A percentile compares a stretch with the other conserved stretches of the same genome.
phyloP scores from a whole-genome alignment of 2,888 invertebrate species.

The Calliphora vomitoria region DNA sequence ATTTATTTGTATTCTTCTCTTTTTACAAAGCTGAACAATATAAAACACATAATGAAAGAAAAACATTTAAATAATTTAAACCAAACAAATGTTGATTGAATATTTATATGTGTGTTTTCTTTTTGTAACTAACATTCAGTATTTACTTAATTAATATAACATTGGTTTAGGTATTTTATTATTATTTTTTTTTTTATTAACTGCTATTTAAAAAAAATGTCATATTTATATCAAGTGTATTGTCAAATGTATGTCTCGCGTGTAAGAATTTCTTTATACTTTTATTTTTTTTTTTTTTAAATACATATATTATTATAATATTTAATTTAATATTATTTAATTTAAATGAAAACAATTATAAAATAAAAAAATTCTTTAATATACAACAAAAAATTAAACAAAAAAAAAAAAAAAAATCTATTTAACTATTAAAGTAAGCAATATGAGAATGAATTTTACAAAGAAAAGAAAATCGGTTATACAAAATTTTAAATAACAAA shows the following conservation, averaged over 20 bases:
- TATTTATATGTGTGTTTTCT: conserved; percentile 30
- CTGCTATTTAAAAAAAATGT: conserved; percentile 55
- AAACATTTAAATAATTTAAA: conserved; percentile 51
- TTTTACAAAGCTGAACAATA: conserved; percentile 51
- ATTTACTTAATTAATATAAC: conserved; percentile 54
- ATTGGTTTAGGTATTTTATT: conserved; percentile 36
- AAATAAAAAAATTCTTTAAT: conserved; percentile 46
- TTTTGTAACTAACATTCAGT: conserved; percentile 52
- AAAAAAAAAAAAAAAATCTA: conserved; percentile 39
- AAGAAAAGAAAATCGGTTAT: not conserved
- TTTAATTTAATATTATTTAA: conserved; percentile 21
- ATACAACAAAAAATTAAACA: conserved; percentile 48
- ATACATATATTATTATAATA: conserved; percentile 35
- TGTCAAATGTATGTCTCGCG: conserved; percentile 80
- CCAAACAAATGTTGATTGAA: conserved; percentile 48
- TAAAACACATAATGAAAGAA: conserved; percentile 36
- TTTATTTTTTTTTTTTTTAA: conserved; percentile 35
- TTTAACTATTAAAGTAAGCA: conserved; percentile 52
- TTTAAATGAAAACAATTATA: conserved; percentile 41
- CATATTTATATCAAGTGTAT: conserved; percentile 79
- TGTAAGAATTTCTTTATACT: conserved; percentile 41
- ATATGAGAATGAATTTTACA: conserved; percentile 23
- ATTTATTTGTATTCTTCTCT: conserved; percentile 41
- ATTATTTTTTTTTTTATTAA: conserved; percentile 50
- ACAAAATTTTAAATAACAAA: not conserved